Percentiles rank a stretch among this genome's conserved stretches.
Conservation (phyloP, 2,113 vertebrate species). For the Aegithalos caudatus region DNA sequence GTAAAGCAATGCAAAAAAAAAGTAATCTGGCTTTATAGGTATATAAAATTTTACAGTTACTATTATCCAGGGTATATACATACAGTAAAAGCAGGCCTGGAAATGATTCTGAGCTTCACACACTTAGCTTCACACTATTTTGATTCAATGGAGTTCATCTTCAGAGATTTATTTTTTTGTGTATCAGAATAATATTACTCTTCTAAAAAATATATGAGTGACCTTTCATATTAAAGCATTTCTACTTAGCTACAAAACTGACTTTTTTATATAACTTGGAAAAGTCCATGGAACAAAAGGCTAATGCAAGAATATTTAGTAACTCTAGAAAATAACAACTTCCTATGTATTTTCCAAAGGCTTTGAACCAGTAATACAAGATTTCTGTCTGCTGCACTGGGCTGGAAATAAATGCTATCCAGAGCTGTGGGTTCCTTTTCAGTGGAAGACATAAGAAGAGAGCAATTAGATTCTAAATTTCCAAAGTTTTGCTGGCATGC, state of each 20-base stretch:
- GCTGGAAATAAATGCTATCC: neutral
- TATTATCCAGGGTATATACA: neutral
- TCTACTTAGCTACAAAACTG: neutral
- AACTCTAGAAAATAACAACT: conserved; percentile 46
- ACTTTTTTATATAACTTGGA: neutral
- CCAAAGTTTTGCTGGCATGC: neutral
- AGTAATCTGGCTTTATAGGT: neutral
- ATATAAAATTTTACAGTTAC: neutral
- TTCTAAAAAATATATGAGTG: neutral
- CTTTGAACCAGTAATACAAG: conserved; percentile 23
- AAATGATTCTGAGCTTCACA: neutral
- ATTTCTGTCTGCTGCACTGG: neutral
- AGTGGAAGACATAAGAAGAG: neutral
- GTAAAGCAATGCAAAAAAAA: neutral
- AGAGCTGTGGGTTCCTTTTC: neutral
- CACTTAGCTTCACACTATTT: neutral
- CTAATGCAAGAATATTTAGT: conserved; percentile 7
- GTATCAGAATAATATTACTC: neutral
- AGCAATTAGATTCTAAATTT: neutral
- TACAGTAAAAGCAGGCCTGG: neutral
- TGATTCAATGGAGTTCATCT: neutral
- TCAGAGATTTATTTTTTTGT: neutral
- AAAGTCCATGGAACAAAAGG: neutral
- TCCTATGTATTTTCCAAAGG: conserved; percentile 38
- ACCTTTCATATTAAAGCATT: neutral